These are phyloP conservation scores for Cremastobaeus sp. DNA, from an alignment of 2,888 invertebrate genomes.

Conservation along the genomic window DNA sequence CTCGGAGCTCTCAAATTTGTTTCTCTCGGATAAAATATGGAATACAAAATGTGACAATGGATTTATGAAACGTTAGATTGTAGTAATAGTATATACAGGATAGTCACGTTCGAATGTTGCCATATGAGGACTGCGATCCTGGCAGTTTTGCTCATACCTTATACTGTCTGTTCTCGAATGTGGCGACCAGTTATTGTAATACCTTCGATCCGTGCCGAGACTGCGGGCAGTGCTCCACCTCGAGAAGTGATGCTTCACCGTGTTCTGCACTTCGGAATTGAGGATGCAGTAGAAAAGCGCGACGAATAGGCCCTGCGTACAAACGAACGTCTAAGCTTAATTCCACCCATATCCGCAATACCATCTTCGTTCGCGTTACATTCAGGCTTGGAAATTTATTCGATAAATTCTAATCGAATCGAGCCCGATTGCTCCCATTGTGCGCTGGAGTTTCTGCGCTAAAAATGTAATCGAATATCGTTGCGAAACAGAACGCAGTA, in stretches of 20 bases:
- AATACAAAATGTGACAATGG: conserved; percentile 34
- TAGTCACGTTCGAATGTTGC: conserved; percentile 55
- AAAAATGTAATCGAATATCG: too few species aligned
- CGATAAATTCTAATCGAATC: too few species aligned
- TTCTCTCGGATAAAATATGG: conserved; percentile 15
- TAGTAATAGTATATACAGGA: conserved; percentile 46
- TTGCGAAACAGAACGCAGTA: too few species aligned
- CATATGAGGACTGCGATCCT: conserved; percentile 60
- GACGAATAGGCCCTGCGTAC: conserved; percentile 89
- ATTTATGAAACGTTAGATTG: conserved; percentile 39
- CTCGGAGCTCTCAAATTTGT: conserved; percentile 3
- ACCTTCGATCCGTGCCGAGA: conserved; percentile 83
- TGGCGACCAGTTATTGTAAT: conserved; percentile 90
- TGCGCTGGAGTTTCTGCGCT: too few species aligned
- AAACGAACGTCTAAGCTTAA: conserved; percentile 14
- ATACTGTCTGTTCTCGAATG: conserved; percentile 89
- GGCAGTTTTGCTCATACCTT: conserved; percentile 80
- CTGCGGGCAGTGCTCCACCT: conserved; percentile 86
- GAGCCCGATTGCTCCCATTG: too few species aligned
- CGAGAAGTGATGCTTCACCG: conserved; percentile 88
- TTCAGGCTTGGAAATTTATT: background rate
- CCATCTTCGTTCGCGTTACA: too few species aligned
- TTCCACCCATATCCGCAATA: background rate
- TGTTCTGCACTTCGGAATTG: conserved; percentile 93
- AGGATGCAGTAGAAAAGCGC: conserved; percentile 95